These are phyloP conservation scores for Mamestra configurata DNA, from an alignment of 1,140 invertebrate species.

Conservation along the genomic window DNA sequence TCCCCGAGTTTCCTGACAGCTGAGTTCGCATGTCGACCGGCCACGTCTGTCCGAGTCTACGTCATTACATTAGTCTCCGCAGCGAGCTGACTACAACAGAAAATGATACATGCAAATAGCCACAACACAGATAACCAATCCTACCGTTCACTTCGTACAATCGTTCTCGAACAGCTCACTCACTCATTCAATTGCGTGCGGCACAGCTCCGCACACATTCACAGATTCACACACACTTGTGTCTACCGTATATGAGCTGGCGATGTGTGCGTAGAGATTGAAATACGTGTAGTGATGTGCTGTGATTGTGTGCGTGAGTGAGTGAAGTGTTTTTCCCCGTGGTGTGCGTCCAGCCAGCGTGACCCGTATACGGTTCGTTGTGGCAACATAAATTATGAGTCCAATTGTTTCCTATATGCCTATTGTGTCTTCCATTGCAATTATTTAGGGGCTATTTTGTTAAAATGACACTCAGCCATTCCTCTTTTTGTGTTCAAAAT, in stretches of 20 bases:
- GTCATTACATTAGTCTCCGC: constrained; percentile 25
- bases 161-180: constrained; percentile 21
- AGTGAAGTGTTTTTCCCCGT: constrained; percentile 34
- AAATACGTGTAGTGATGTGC: not conserved
- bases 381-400: constrained; percentile 57
- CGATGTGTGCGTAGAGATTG: not conserved
- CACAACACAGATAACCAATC: constrained; percentile 22
- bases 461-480: constrained; percentile 53
- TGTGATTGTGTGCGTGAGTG: constrained; percentile 23
- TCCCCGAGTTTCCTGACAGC: not conserved
- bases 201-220: not conserved
- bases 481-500: not conserved
- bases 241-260: not conserved
- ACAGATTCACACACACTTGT: not conserved
- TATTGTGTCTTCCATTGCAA: constrained; percentile 55
- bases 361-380: constrained; percentile 52
- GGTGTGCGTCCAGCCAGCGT: constrained; percentile 25
- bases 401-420: constrained; percentile 63
- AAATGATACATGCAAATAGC: constrained; percentile 62
- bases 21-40: constrained; percentile 13
- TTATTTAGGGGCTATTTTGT: constrained; percentile 53
- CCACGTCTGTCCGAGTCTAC: constrained; percentile 8
- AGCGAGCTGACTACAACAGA: constrained; percentile 47
- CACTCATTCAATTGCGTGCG: constrained; percentile 5
- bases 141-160: constrained; percentile 23